These are phyloP conservation scores for Haliclystus octoradiatus DNA, from an alignment of 30 jellyfish, hydroid and myxozoan species.

Conservation along the genomic window DNA sequence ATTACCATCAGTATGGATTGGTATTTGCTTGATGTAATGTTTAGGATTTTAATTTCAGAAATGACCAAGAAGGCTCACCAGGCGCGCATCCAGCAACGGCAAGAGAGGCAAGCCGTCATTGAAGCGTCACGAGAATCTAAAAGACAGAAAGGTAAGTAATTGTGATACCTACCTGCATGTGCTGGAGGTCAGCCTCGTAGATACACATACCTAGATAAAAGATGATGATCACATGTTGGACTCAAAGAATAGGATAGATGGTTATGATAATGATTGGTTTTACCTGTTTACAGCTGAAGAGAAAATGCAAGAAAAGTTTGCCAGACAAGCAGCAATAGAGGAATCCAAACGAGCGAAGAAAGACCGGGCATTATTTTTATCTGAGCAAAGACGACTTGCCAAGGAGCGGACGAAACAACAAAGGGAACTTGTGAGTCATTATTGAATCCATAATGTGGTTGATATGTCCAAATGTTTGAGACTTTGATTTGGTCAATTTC, in stretches of 20 bases:
- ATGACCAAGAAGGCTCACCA: slow-evolving; percentile 51
- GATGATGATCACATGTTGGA: too few species aligned
- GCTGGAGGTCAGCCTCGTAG: too few species aligned
- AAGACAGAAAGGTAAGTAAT: slow-evolving; percentile 9
- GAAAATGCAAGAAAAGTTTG: slow-evolving; percentile 24
- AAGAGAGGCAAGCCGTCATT: slow-evolving; percentile 9
- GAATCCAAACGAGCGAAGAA: slow-evolving; percentile 22
- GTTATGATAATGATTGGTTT: not conserved
- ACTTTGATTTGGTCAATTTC: too few species aligned
- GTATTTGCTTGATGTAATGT: not conserved
- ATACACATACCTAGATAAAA: too few species aligned
- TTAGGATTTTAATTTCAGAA: slow-evolving; percentile 8
- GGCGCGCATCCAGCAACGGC: slow-evolving; percentile 21
- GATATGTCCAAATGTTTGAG: too few species aligned
- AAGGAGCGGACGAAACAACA: slow-evolving; percentile 42
- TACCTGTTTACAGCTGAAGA: not conserved
- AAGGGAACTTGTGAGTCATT: slow-evolving; percentile 29
- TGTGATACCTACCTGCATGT: not conserved
- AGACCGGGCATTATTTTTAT: slow-evolving; percentile 13
- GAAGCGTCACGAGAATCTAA: slow-evolving; percentile 12
- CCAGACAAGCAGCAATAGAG: slow-evolving; percentile 49
- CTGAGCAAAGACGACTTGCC: slow-evolving; percentile 25
- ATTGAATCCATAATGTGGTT: too few species aligned
- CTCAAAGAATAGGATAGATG: too few species aligned
- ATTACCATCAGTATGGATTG: not conserved